Conservation (phyloP, 1,140 invertebrate genomes). For the Nylanderia fulva region DNA sequence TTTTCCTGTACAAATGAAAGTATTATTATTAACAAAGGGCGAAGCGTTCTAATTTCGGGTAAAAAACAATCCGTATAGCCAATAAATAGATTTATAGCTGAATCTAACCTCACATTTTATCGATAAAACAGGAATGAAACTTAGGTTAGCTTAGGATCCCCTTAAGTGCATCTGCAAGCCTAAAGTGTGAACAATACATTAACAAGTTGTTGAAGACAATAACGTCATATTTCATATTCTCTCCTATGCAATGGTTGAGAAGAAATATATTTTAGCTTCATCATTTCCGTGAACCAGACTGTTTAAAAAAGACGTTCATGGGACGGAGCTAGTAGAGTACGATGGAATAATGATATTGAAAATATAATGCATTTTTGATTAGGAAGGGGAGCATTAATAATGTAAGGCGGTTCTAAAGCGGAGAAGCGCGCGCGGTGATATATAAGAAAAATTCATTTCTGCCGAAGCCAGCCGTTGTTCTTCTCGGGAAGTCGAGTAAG, state of each 20-base stretch:
- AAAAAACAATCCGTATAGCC: no score
- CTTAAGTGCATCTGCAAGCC: background rate
- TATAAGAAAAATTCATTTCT: conserved; percentile 63
- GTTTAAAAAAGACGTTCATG: conserved; percentile 47
- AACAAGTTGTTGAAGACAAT: background rate
- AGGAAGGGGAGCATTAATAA: conserved; percentile 57
- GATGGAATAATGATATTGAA: conserved; percentile 60
- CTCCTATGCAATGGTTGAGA: background rate
- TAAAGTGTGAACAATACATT: background rate
- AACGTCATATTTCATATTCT: background rate
- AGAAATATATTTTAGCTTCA: conserved; percentile 30
- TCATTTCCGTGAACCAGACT: conserved; percentile 44
- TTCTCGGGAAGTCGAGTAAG: conserved; percentile 56
- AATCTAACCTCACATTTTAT: no score
- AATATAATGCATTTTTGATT: conserved; percentile 64
- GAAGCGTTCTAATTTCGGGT: no score
- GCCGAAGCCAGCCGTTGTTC: conserved; percentile 59
- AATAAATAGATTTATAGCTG: no score
- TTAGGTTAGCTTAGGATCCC: no score
- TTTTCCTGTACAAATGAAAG: no score
- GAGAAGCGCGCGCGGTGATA: conserved; percentile 51
- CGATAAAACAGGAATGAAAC: no score
- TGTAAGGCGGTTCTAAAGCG: conserved; percentile 55
- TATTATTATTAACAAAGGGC: no score
- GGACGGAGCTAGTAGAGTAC: conserved; percentile 33